Conservation (phyloP, 2,113 vertebrate species). For the Corvus hawaiiensis region DNA sequence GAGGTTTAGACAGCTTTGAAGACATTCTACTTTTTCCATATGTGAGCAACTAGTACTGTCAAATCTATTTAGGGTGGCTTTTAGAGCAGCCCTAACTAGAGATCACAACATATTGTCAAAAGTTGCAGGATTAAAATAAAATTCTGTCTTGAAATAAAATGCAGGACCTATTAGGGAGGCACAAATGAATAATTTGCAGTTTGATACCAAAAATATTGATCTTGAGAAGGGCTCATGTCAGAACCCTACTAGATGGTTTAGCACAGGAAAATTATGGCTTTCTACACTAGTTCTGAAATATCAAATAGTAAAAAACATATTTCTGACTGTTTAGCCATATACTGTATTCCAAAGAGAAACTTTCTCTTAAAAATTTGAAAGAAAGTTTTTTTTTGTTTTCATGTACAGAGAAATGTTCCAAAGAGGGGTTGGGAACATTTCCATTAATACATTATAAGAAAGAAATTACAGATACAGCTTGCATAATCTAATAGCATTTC, state of each 20-base stretch:
- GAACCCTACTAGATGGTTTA: background rate
- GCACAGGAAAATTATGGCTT: background rate
- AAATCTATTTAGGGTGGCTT: background rate
- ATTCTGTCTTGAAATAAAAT: background rate
- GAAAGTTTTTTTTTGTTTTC: background rate
- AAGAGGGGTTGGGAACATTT: background rate
- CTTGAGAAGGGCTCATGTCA: background rate
- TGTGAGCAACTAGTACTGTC: fast-evolving
- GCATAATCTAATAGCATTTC: background rate
- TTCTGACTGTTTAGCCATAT: background rate
- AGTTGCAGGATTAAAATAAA: background rate
- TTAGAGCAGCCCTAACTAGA: background rate
- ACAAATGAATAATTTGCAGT: background rate
- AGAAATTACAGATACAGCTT: background rate
- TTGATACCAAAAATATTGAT: background rate
- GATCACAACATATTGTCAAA: background rate
- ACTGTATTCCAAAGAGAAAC: background rate
- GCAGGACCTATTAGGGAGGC: background rate
- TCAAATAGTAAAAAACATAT: background rate
- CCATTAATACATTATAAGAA: background rate
- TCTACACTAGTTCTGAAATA: background rate
- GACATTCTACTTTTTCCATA: background rate
- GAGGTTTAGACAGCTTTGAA: background rate
- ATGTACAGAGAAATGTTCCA: background rate
- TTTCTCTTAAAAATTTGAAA: background rate